These are phyloP conservation scores for Panonychus citri DNA, from an alignment of 1,140 invertebrate genomes.

Conservation along the genomic window DNA sequence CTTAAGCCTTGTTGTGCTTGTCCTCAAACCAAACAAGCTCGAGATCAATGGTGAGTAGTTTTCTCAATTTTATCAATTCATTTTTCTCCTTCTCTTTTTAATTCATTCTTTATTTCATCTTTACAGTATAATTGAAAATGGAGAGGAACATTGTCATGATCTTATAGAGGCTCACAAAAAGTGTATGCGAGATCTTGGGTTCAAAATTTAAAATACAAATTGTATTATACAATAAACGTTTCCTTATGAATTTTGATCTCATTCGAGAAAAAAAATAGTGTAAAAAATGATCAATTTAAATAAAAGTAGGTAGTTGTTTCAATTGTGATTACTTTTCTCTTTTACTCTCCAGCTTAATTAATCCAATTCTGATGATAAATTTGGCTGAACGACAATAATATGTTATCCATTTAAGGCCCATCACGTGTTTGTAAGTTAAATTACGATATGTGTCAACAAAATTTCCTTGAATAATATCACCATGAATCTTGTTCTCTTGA, in stretches of 20 bases:
- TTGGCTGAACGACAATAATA: constrained; percentile 37
- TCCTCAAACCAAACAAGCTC: constrained; percentile 72
- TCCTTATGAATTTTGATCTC: no score
- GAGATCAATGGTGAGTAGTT: constrained; percentile 60
- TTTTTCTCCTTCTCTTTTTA: neutral
- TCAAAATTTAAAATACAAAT: constrained; percentile 71
- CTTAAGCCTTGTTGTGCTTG: constrained; percentile 91
- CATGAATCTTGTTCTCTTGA: constrained; percentile 17
- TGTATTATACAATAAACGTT: no score
- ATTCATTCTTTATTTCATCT: constrained; percentile 11
- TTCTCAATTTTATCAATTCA: neutral
- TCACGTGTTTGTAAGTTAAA: constrained; percentile 60
- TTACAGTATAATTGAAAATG: constrained; percentile 72
- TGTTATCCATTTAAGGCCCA: constrained; percentile 55
- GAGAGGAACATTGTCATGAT: constrained; percentile 67
- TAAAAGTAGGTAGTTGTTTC: no score
- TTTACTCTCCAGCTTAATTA: no score
- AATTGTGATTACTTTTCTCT: no score
- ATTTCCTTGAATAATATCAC: constrained; percentile 28
- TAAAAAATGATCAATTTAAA: no score
- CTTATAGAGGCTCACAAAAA: constrained; percentile 86
- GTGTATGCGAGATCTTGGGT: constrained; percentile 84
- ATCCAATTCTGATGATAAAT: constrained; percentile 57
- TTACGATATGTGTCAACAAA: constrained; percentile 58
- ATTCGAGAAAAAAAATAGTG: no score